Evolutionary conservation across 1,140 invertebrate species (phyloP).

Genomic region (Ephestia elutella): DNA sequence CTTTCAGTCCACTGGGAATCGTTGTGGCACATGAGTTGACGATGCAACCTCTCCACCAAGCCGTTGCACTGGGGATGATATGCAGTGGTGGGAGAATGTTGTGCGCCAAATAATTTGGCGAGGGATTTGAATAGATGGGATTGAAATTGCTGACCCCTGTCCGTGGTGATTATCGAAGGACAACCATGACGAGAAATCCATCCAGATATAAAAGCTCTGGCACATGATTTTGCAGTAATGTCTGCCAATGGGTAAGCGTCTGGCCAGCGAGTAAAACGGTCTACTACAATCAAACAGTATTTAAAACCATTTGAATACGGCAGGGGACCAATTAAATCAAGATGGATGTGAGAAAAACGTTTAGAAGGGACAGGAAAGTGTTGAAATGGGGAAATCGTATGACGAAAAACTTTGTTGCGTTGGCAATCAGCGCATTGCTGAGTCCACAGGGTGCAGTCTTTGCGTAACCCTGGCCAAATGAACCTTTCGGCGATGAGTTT

Average conservation of each 20-base stretch:
- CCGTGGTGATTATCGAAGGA: conserved; percentile 34
- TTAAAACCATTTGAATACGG: neutral
- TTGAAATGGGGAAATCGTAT: neutral
- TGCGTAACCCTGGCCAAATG: neutral
- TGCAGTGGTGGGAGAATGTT: too few relatives aligned
- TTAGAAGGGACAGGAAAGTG: neutral
- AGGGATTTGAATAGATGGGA: conserved; percentile 25
- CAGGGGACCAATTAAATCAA: conserved; percentile 70
- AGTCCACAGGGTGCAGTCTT: neutral
- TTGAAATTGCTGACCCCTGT: conserved; percentile 27
- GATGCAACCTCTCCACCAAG: conserved; percentile 30
- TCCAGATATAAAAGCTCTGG: conserved; percentile 18
- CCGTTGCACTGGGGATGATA: too few relatives aligned
- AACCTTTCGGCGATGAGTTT: neutral
- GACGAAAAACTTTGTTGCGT: neutral
- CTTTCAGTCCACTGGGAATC: conserved; percentile 37
- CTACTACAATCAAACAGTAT: conserved; percentile 26
- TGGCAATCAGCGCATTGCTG: neutral
- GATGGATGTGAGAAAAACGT: conserved; percentile 58
- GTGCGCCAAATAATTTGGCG: neutral
- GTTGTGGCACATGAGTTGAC: conserved; percentile 35
- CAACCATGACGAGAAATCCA: conserved; percentile 45
- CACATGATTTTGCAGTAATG: conserved; percentile 40
- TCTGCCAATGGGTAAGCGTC: conserved; percentile 62
- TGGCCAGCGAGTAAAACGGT: conserved; percentile 65